A percentile compares a stretch with the other conserved stretches of the same genome.
Evolutionary conservation across 2,888 invertebrate genomes (phyloP).

Genomic region (Spisula solida): DNA sequence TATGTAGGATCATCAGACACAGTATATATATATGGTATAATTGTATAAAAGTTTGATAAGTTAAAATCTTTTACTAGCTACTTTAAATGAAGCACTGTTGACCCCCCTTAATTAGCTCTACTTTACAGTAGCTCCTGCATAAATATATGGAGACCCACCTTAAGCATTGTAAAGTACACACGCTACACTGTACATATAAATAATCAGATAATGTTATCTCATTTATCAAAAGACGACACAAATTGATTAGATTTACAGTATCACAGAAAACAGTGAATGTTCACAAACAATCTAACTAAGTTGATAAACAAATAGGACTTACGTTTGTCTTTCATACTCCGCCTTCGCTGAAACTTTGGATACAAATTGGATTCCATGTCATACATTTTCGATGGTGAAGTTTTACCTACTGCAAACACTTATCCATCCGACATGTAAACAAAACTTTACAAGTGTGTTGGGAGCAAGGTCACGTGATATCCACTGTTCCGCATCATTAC

Average conservation of each 20-base stretch:
- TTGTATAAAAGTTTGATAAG: too few species aligned
- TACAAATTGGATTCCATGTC: background rate
- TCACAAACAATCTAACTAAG: background rate
- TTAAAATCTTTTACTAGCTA: too few species aligned
- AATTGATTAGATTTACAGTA: background rate
- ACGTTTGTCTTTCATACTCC: constrained; percentile 14
- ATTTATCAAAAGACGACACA: background rate
- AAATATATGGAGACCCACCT: too few species aligned
- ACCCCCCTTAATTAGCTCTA: too few species aligned
- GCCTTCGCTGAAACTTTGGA: background rate
- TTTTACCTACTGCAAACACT: background rate
- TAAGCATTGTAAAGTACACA: too few species aligned
- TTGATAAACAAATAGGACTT: background rate
- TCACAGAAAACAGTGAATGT: background rate
- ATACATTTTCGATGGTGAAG: background rate
- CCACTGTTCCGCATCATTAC: background rate
- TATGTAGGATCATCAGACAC: too few species aligned
- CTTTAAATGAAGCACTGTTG: too few species aligned
- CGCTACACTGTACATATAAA: background rate
- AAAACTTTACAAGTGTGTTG: background rate
- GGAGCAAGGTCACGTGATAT: background rate
- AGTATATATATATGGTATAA: too few species aligned
- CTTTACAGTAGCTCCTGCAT: too few species aligned
- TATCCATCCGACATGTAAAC: constrained; percentile 4
- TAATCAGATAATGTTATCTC: background rate